Conservation (phyloP, 2,113 vertebrate species). For the Marcusenius ussheri region DNA sequence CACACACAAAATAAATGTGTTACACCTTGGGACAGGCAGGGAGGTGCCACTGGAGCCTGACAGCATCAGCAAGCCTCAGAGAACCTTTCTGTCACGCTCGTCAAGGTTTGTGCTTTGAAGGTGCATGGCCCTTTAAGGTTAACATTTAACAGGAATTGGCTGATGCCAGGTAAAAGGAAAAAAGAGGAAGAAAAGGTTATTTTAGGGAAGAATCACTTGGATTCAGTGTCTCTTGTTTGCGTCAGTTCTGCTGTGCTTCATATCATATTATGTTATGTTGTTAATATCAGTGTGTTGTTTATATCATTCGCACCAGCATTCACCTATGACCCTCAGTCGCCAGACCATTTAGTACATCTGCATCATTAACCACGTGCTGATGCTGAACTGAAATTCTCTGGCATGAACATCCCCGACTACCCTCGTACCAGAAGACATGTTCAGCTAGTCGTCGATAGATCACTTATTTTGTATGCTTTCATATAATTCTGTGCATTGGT, state of each 20-base stretch:
- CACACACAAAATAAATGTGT: neutral
- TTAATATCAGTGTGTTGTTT: neutral
- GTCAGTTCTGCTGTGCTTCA: neutral
- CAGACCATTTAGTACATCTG: neutral
- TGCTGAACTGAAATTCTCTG: neutral
- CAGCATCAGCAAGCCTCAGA: neutral
- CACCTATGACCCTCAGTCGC: neutral
- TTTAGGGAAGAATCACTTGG: neutral
- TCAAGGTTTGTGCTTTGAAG: neutral
- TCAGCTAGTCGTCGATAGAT: neutral
- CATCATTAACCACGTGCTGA: neutral
- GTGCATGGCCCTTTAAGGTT: neutral
- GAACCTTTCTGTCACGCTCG: neutral
- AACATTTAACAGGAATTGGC: neutral
- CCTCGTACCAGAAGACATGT: neutral
- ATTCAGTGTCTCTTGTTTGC: neutral
- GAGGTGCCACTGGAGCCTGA: neutral
- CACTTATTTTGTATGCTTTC: neutral
- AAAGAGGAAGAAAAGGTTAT: neutral
- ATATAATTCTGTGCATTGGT: neutral
- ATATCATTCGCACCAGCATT: neutral
- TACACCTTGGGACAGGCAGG: neutral
- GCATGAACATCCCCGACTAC: neutral
- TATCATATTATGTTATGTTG: neutral
- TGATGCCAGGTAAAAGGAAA: neutral